Evolutionary conservation across 2,888 invertebrate genomes (phyloP).

Genomic region (Pachycephus smyrnensis): DNA sequence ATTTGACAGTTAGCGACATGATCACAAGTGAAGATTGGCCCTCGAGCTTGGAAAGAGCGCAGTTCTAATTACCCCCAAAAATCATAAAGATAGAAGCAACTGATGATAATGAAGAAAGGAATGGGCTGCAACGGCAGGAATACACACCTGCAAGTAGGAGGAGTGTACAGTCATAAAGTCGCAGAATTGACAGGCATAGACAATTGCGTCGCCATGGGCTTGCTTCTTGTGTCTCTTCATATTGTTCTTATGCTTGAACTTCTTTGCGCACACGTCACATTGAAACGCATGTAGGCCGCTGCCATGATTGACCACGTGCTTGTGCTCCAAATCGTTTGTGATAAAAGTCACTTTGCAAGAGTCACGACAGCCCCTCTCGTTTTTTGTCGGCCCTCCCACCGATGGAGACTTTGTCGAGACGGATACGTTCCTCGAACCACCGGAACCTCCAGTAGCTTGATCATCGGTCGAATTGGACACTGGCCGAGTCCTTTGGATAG

Average conservation of each 20-base stretch:
- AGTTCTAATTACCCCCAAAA: no score
- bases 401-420: not conserved
- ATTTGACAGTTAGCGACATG: no score
- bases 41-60: no score
- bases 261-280: constrained; percentile 9
- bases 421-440: no score
- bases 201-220: constrained; percentile 5
- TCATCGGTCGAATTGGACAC: no score
- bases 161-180: constrained; percentile 10
- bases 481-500: not conserved
- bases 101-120: no score
- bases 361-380: not conserved
- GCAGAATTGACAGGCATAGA: not conserved
- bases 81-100: no score
- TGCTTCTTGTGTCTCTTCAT: constrained; percentile 7
- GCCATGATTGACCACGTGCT: constrained; percentile 13
- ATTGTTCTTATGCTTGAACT: constrained; percentile 15
- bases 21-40: no score
- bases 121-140: not conserved
- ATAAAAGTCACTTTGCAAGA: constrained; percentile 9
- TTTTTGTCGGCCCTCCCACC: not conserved
- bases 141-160: constrained; percentile 16
- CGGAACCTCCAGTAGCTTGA: no score
- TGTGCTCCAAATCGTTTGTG: not conserved
- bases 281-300: constrained; percentile 5